Evolutionary conservation across 1,140 invertebrate species (phyloP), one percentile per base, ranked within the genome.

Genomic region (Calliphora vicina): DNA sequence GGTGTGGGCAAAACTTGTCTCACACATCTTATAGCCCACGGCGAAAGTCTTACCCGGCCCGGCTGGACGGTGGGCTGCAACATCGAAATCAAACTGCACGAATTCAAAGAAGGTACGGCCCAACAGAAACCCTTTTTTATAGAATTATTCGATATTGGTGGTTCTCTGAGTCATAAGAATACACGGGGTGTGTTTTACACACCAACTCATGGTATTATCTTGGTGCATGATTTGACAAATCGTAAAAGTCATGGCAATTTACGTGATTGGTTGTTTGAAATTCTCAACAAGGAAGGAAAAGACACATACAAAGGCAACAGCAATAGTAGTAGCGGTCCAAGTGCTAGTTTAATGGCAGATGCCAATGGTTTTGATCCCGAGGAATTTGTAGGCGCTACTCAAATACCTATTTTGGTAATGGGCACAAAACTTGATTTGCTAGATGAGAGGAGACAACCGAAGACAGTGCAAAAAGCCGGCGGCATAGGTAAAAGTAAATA

Each of bases 221-320:
- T 99, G 73, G 97, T 99, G 13, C 97, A 99, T 92, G 98, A 99
- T 92, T 93, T 99, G 85, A 98, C 97, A 26, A 99, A 99, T 91
- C 93, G 96, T 86, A 99, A 99, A 91, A 98, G 97, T 80, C 96
- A 99, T 91, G 93, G 97, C 84, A 98, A 99, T 92, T 92, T 99
- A 73, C 93, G 95, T 84, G 96, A 97, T 91, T 99, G 98, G 98
- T 91, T 99, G 3, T 94, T 94, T 82, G 98, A 99, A 92, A 95
- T 99, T 72, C 91, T 98, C 45, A 96, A 95, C 90, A 95, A 94
- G 91, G 96, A 97, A 82, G 92, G 90, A 45, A 93, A 91, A 91
- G 92, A 91, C 83, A 89, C 86, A 4, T 86, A 87, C 23, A 87
- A 88, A 29, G 80, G 73, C 17, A 82, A 85, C 83, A 15, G 84